Evolutionary conservation across 2,797 vertebrate genomes (phyloP), one percentile per base, ranked within the genome.

Genomic region (Gymnoscopelus microlampas): DNA sequence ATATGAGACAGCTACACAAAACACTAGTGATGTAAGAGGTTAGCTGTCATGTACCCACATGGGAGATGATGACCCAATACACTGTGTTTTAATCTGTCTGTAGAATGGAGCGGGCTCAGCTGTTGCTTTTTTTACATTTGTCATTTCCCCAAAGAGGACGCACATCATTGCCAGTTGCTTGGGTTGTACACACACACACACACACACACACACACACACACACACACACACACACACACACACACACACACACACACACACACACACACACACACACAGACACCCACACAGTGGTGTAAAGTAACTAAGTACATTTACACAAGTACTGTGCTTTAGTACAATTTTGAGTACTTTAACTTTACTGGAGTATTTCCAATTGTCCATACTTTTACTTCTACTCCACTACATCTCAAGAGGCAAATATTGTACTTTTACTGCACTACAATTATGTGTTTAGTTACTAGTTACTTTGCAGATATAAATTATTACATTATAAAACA

Each of bases 81-180:
- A 67, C 60, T 54, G 60, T 70, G 63, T 60, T 44, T 64, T 90
- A 80, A 83, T 86, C 71, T 84, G 84, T 70, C 66, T 60, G 56
- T 67, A 83, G 71, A 83, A 77, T 63, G 62, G 83, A 64, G 70
- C 73, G 61, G 79, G 69, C 85, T 86, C 90, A 90, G 88, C 86
- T 90, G 90, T 77, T 63, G 1, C 48, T 49, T 49, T 80, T 82
- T 83, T 81, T 79, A 81, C 77, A 2, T 78, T 64, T 75, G 32
- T 82, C 48, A 71, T 83, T 75, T 81, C 85, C 73, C 75, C 59
- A 76, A 83, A 82, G 82, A 87, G 77, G 63, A 71, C 39, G 47
- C 79, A 73, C 32, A 48, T 87, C 76, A 80, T 78, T 73, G 57
- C 63, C 75, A 74, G 76, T 77, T 74, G 75, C 74, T 60, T 55